Evolutionary conservation across 2,888 invertebrate species (phyloP).

Genomic region (Eurytoma adleriae): DNA sequence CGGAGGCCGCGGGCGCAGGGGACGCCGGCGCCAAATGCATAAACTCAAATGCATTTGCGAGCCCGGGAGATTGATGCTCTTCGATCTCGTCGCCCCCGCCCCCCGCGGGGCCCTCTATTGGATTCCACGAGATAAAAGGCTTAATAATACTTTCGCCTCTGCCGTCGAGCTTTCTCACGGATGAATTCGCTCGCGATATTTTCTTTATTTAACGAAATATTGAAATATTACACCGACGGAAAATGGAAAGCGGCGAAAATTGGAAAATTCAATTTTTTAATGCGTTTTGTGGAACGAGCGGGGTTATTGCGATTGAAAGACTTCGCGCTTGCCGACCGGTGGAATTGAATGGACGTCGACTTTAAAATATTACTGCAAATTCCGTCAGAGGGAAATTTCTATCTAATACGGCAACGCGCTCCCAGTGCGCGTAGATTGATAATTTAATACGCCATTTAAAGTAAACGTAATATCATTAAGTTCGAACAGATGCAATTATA

Average conservation of each 20-base stretch:
- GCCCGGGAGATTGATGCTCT: constrained; percentile 46
- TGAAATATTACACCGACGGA: background rate
- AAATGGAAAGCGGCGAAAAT: background rate
- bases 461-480: too few relatives aligned
- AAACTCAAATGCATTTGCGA: constrained; percentile 48
- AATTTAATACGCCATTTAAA: too few relatives aligned
- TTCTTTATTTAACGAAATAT: too few relatives aligned
- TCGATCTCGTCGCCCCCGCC: constrained; percentile 1
- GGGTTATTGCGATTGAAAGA: too few relatives aligned
- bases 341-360: too few relatives aligned
- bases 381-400: too few relatives aligned
- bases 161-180: background rate
- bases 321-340: too few relatives aligned
- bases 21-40: constrained; percentile 34
- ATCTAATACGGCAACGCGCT: background rate
- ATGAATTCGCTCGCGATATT: background rate
- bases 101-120: constrained; percentile 10
- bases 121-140: constrained; percentile 45
- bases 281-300: too few relatives aligned
- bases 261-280: too few relatives aligned
- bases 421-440: background rate
- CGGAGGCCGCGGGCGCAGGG: constrained; percentile 26
- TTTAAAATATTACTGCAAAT: too few relatives aligned
- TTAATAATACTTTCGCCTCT: constrained; percentile 40
- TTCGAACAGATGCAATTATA: constrained; percentile 17